Conservation (phyloP, 2,797 vertebrate genomes). For the Neosilurus mollespiculum region DNA sequence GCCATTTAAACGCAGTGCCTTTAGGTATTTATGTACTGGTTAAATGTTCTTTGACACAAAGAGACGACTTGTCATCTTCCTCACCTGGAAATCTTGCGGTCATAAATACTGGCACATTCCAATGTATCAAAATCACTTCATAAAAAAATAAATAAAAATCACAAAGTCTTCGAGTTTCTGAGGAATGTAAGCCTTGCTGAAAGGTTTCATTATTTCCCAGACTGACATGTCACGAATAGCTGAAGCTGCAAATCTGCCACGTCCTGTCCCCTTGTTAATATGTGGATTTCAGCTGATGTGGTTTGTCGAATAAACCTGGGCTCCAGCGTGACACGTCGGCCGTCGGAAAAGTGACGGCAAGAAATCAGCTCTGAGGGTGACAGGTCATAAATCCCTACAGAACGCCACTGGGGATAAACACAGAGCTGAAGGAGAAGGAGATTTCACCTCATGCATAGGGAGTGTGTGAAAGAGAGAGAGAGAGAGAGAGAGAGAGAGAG, state of each 20-base stretch:
- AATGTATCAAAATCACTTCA: slow-evolving; percentile 63
- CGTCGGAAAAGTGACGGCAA: slow-evolving; percentile 59
- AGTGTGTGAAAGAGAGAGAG: background rate
- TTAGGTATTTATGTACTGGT: slow-evolving; percentile 4
- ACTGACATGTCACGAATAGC: slow-evolving; percentile 47
- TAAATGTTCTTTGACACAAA: slow-evolving; percentile 61
- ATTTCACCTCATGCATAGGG: slow-evolving; percentile 77
- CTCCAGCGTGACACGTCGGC: slow-evolving; percentile 66
- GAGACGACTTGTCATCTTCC: slow-evolving; percentile 65
- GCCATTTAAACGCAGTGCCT: background rate
- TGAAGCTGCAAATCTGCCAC: slow-evolving; percentile 55
- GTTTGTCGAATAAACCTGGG: slow-evolving; percentile 62
- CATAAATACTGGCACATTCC: slow-evolving; percentile 60
- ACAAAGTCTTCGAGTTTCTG: slow-evolving; percentile 31
- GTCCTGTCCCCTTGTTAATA: slow-evolving; percentile 59
- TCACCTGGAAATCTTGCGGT: slow-evolving; percentile 57
- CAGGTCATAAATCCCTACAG: slow-evolving; percentile 79
- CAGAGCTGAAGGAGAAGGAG: slow-evolving; percentile 74
- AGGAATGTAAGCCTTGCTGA: slow-evolving; percentile 38
- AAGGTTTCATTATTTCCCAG: slow-evolving; percentile 49
- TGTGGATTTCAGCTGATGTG: slow-evolving; percentile 51
- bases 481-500: background rate
- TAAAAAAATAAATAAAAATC: slow-evolving; percentile 47
- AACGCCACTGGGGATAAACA: slow-evolving; percentile 62
- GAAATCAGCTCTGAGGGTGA: slow-evolving; percentile 65